phyloP scores from a whole-genome alignment of 2,888 invertebrate genomes.

The Coelopa pilipes region DNA sequence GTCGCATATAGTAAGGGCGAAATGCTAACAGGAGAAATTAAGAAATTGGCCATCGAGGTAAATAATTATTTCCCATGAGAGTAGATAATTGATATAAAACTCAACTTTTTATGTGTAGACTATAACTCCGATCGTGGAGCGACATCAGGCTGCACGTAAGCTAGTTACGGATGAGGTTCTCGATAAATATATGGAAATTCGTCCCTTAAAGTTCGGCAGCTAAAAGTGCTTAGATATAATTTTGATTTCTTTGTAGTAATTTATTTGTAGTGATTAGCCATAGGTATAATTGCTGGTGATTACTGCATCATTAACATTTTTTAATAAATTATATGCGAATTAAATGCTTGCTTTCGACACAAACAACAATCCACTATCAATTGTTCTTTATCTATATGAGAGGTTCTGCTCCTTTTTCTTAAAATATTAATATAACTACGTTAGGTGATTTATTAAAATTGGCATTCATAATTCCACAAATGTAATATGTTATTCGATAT shows the following conservation, averaged over 20 bases:
- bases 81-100: no score
- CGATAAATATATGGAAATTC: slow-evolving; percentile 83
- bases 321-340: slow-evolving; percentile 3
- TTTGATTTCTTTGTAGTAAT: slow-evolving; percentile 19
- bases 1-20: slow-evolving; percentile 72
- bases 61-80: slow-evolving; percentile 22
- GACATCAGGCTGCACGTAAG: slow-evolving; percentile 84
- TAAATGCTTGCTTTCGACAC: not conserved
- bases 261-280: slow-evolving; percentile 30
- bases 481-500: slow-evolving; percentile 9
- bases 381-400: not conserved
- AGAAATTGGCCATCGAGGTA: slow-evolving; percentile 85
- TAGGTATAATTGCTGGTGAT: slow-evolving; percentile 2
- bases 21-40: slow-evolving; percentile 93
- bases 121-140: slow-evolving; percentile 80
- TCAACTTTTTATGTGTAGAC: slow-evolving; percentile 63
- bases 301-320: slow-evolving; percentile 17
- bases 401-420: not conserved
- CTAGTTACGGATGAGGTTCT: slow-evolving; percentile 87
- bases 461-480: slow-evolving; percentile 10
- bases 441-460: not conserved
- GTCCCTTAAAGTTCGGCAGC: slow-evolving; percentile 74
- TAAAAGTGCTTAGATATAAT: slow-evolving; percentile 41
- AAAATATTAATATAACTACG: not conserved
- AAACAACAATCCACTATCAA: not conserved